Evolutionary conservation across 2,797 vertebrate species (phyloP), one percentile per base, ranked within the genome.

Genomic region (Anguilla megastoma): DNA sequence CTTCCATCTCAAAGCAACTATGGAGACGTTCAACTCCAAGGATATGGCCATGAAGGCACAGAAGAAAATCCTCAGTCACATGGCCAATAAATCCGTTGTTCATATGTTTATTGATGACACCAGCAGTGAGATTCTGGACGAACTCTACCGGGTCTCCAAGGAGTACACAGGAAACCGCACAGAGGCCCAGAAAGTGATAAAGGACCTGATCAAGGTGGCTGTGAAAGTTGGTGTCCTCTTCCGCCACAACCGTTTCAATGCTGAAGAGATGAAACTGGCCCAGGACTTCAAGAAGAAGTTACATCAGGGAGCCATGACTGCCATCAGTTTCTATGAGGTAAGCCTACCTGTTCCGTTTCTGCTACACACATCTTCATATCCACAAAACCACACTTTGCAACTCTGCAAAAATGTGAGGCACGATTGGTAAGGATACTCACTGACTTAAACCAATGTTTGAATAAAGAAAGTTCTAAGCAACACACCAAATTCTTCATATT

Each of bases 21-120:
- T 98, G 97, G 98, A 98, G 89, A 12, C 93, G 33, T 98, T 98
- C 94, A 98, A 92, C 92, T 97, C 98, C 71, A 98, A 96, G 93
- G 97, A 96, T 86, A 95, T 98, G 93, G 97, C 97, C 85, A 71
- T 98, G 90, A 96, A 95, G 88, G 97, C 95, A 0, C 97, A 98
- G 95, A 98, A 98, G 94, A 98, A 98, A 93, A 94, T 98, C 45
- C 95, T 98, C 86, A 98, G 97, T 93, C 94, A 92, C 88, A 97
- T 98, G 97, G 98, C 97, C 27, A 97, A 85, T 88, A 97, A 97
- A 71, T 96, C 96, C 14, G 95, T 97, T 8, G 96, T 95, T 50
- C 96, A 98, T 33, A 96, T 97, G 95, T 97, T 98, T 92, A 97
- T 98, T 0, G 98, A 98, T 1, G 97, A 98, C 92, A 97, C 96